Evolutionary conservation across 2,113 vertebrate genomes (phyloP), one percentile per base, ranked within the genome.

Genomic region (Takifugu bimaculatus): DNA sequence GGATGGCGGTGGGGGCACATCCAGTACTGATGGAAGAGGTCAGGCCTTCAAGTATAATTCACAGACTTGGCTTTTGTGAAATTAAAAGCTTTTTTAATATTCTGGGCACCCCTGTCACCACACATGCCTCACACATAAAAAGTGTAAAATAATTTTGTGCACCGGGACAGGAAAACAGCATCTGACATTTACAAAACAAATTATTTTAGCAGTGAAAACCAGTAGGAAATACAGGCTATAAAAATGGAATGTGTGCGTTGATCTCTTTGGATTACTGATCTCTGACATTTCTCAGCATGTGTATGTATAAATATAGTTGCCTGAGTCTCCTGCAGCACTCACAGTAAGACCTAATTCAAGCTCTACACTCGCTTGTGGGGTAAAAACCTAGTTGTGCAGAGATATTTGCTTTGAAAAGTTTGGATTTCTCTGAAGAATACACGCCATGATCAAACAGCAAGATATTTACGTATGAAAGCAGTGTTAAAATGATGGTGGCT

Each of bases 171-270:
- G 35, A n/a, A 57, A 61, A 61, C n/a, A 58, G 4, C 50, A 50
- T 42, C 42, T 60, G 65, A 68, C 65, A 64, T 74, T 75, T 65
- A 57, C 4, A 14, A 65, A 60, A 56, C 35, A 64, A 56, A n/a
- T 54, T 44, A 44, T 26, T 4, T 39, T 1, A 10, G 9, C 7
- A 10, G 35, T 49, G 26, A 70, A 26, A 13, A 39, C 6, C 6
- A 20, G 13, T 14, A 45, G 13, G n/a, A 63, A 63, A 70, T 43
- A 35, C 5, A 39, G 25, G 14, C 39, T 49, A 42, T 14, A 25
- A 15, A 3, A 52, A 27, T 28, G 12, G 20, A 57, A 27, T 13
- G 35, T 10, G 42, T 53, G 25, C 27, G 29, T 4, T 4, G 28
- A 3, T 10, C 20, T 63, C 25, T 47, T 20, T 20, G 20, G 20